Base-by-base conservation (phyloP, 2,797 vertebrate genomes). In the Danio tinwini region DNA sequence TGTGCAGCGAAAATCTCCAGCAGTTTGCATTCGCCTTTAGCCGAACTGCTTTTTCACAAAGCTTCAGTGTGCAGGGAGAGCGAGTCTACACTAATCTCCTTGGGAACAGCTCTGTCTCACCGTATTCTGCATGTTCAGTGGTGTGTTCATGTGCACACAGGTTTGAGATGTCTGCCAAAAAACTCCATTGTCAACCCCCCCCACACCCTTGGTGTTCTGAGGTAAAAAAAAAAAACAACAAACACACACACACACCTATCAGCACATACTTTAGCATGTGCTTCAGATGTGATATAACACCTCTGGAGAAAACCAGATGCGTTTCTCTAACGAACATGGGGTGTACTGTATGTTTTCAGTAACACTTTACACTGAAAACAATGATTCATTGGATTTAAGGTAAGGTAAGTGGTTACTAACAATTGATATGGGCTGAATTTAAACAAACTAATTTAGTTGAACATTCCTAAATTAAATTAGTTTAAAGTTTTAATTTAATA, bases 91-190 rank as follows among this genome's bases (percentile, higher is more conserved):
- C 16, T 59, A 80, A 80, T 76, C 76, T 80, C 65, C 44, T 19
- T 61, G 81, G 68, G 73, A 83, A 73, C 62, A 59, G 62, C 6
- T 65, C 55, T 10, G 52, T 55, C 61, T 61, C n/a, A 0, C 29
- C 29, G 37, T 39, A 21, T 21, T 78, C 29, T 19, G 53, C 61
- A 80, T 55, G 52, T 62, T 80, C 50, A 65, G 44, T 64, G 40
- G 53, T 42, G 68, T 82, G 47, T 45, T 82, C 55, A 50, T 42
- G 45, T 74, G 55, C 16, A 44, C 62, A 61, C 9, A 58, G 53
- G 62, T 67, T 63, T 68, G 75, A 82, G 62, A 78, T 6, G 8
- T 52, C 67, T 53, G 71, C 69, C 69, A 63, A 74, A 50, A 74
- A 74, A 11, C n/a, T 44, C 49, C 49, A 50, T 37, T 68, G 21